Conservation (phyloP, 2,113 vertebrate species). For the Colossoma macropomum region DNA sequence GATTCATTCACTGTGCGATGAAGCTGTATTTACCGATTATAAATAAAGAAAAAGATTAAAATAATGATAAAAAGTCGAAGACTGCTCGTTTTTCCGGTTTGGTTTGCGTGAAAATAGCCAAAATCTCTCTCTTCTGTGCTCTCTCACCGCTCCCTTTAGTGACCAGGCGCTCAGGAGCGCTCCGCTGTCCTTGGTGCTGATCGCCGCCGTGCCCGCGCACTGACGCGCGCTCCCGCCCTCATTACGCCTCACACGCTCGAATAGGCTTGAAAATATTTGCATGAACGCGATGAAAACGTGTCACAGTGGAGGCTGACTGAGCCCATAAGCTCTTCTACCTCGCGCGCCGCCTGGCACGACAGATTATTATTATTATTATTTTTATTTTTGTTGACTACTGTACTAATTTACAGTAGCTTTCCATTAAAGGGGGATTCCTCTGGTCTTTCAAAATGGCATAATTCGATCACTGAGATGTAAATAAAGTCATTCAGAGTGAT, state of each 20-base stretch:
- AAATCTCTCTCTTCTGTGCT: not conserved
- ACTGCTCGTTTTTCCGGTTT: not conserved
- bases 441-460: not conserved
- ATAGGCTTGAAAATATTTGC: conserved; percentile 41
- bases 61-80: not conserved
- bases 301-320: conserved; percentile 11
- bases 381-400: not conserved
- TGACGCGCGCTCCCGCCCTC: conserved; percentile 48
- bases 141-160: conserved; percentile 39
- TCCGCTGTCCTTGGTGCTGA: conserved; percentile 77
- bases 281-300: conserved; percentile 29
- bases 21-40: not conserved
- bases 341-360: not conserved
- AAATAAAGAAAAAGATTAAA: not conserved
- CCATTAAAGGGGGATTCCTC: not conserved
- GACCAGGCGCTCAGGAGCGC: conserved; percentile 72
- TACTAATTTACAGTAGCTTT: not conserved
- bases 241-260: conserved; percentile 49
- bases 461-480: not conserved
- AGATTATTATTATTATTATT: not conserved
- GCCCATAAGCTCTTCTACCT: not conserved
- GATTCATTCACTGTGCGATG: not conserved
- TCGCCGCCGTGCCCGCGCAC: conserved; percentile 55
- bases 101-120: conserved; percentile 56
- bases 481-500: not conserved